phyloP scores from a whole-genome alignment of 1,140 invertebrate genomes.

The Bicyclus anynana region DNA sequence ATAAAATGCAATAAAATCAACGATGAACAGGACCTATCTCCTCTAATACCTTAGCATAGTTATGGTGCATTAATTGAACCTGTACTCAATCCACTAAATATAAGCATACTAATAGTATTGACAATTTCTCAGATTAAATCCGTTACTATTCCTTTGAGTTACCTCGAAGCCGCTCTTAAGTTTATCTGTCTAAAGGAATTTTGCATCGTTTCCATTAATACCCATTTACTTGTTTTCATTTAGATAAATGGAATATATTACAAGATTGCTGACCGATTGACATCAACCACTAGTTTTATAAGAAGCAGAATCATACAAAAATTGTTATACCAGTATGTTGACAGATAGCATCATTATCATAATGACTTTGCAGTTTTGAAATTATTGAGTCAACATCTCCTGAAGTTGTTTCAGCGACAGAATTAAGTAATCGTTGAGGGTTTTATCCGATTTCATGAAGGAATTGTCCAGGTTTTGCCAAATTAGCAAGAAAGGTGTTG shows the following conservation, averaged over 20 bases:
- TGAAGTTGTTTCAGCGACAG: no score
- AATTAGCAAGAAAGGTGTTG: no score
- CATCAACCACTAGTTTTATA: no score
- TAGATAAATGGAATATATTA: constrained; percentile 4
- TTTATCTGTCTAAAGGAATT: neutral
- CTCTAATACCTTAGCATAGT: neutral
- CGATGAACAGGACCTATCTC: neutral
- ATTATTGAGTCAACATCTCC: no score
- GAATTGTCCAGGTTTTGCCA: no score
- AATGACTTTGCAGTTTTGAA: no score
- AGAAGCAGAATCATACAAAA: no score
- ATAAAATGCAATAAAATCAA: neutral
- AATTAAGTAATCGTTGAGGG: no score
- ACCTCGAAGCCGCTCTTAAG: neutral
- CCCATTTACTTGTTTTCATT: neutral
- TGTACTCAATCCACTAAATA: neutral
- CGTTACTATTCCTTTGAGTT: neutral
- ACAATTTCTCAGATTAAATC: neutral
- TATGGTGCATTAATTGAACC: neutral
- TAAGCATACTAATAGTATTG: neutral
- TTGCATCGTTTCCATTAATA: constrained; percentile 1
- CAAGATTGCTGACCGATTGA: neutral
- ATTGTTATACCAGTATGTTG: no score
- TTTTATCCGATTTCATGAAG: no score
- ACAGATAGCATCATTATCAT: no score